Conservation (phyloP, 1,140 invertebrate genomes). For the Trachymyrmex septentrionalis region DNA sequence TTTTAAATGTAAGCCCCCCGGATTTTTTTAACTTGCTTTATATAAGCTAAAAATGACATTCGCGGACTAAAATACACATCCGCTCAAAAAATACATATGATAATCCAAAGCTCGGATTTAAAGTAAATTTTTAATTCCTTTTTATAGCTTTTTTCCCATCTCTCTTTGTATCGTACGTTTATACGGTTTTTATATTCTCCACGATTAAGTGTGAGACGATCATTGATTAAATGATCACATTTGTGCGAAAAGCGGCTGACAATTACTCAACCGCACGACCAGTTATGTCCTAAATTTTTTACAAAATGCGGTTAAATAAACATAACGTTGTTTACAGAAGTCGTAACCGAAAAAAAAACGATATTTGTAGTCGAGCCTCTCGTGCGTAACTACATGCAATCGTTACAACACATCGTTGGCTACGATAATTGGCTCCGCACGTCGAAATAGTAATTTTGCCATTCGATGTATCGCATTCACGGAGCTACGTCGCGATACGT, state of each 20-base stretch:
- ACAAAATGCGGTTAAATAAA: constrained; percentile 29
- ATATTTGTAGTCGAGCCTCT: constrained; percentile 31
- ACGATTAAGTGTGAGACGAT: background rate
- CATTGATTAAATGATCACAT: constrained; percentile 10
- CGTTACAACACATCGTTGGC: constrained; percentile 54
- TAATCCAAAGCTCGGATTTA: constrained; percentile 7
- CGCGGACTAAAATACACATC: background rate
- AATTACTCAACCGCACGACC: background rate
- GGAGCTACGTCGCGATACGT: constrained; percentile 17
- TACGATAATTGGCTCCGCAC: constrained; percentile 50
- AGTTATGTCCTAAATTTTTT: constrained; percentile 3
- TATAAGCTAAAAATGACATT: constrained; percentile 41
- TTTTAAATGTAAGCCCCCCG: constrained; percentile 16
- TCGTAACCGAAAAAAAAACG: constrained; percentile 26
- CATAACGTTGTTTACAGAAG: constrained; percentile 37
- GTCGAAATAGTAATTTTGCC: constrained; percentile 59
- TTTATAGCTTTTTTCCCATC: background rate
- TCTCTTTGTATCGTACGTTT: background rate
- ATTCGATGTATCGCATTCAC: constrained; percentile 40
- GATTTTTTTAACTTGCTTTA: background rate
- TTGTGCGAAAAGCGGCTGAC: background rate
- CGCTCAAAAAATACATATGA: constrained; percentile 2
- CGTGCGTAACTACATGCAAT: constrained; percentile 46
- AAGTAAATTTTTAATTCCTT: background rate
- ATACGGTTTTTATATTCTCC: background rate